Percentiles rank a stretch among this genome's conserved stretches.
Evolutionary conservation across 2,113 vertebrate genomes (phyloP).

Genomic region (Apodemus sylvaticus): DNA sequence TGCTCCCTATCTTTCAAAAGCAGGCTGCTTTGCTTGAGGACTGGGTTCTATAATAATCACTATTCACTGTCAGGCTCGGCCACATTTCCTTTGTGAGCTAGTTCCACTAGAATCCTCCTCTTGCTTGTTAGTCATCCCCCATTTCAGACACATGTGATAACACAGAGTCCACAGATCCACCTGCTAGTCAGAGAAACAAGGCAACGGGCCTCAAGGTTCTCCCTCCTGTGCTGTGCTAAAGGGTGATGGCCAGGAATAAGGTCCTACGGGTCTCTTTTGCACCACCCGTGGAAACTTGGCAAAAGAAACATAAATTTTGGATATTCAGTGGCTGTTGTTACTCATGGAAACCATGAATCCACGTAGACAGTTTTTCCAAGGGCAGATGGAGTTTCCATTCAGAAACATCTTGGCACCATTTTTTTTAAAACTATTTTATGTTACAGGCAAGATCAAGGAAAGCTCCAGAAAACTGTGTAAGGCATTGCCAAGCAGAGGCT

Average conservation of each 20-base stretch:
- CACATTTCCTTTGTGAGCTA: not conserved
- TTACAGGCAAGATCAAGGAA: slow-evolving; percentile 6
- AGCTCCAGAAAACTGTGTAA: not conserved
- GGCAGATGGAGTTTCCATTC: slow-evolving; percentile 75
- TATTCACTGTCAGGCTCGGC: too few species aligned
- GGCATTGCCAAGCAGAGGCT: not conserved
- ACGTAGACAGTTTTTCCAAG: slow-evolving; percentile 69
- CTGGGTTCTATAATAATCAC: too few species aligned
- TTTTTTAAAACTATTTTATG: slow-evolving; percentile 54
- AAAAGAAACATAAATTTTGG: slow-evolving; percentile 65
- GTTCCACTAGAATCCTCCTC: not conserved
- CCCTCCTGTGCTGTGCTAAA: not conserved
- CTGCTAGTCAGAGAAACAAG: slow-evolving; percentile 48
- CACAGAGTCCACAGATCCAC: slow-evolving; percentile 14
- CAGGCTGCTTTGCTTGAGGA: not conserved
- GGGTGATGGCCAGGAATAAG: not conserved
- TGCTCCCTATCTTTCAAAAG: not conserved
- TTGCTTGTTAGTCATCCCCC: not conserved
- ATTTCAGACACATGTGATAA: not conserved
- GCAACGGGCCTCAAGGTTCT: not conserved
- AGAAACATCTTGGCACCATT: slow-evolving; percentile 72
- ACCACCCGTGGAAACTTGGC: slow-evolving; percentile 70
- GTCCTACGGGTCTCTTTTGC: slow-evolving; percentile 55
- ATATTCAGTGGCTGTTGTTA: slow-evolving; percentile 63
- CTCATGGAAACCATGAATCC: slow-evolving; percentile 79